These are phyloP conservation scores for Galeopsomyia nigrocyanea DNA, from an alignment of 2,888 invertebrate species.

Conservation along the genomic window DNA sequence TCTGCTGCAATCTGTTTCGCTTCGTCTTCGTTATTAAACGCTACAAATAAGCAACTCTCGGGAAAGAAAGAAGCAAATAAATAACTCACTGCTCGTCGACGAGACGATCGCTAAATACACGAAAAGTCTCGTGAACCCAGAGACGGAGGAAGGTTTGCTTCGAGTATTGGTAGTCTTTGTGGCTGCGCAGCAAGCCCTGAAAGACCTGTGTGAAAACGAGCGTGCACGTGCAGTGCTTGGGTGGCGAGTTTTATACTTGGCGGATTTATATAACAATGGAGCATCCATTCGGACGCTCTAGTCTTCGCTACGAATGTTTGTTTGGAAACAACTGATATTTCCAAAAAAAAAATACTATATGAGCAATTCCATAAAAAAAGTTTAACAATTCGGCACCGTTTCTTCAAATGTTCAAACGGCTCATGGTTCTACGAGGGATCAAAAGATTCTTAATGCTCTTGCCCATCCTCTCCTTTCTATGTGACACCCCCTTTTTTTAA, in stretches of 20 bases:
- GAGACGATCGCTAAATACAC: constrained; percentile 88
- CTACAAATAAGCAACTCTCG: no score
- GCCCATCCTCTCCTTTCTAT: no score
- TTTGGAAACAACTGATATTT: no score
- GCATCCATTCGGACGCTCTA: not conserved
- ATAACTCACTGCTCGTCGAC: constrained; percentile 78
- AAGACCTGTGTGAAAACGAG: constrained; percentile 69
- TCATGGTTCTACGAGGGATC: no score
- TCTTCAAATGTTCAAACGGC: no score
- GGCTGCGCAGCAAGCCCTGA: constrained; percentile 84
- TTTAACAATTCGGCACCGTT: no score
- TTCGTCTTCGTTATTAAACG: no score
- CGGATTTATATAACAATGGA: constrained; percentile 25
- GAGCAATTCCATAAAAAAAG: no score
- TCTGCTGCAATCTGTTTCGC: no score
- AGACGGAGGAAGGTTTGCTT: constrained; percentile 79
- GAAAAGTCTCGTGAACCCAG: constrained; percentile 89
- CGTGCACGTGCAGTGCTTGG: not conserved
- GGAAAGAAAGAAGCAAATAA: constrained; percentile 23
- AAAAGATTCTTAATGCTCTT: no score
- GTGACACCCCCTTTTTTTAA: no score
- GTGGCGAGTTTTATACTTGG: constrained; percentile 1
- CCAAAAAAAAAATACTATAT: not conserved
- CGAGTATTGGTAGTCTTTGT: constrained; percentile 83
- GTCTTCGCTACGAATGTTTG: not conserved